Evolutionary conservation across 2,797 vertebrate species (phyloP).

Genomic region (Lepus townsendii): DNA sequence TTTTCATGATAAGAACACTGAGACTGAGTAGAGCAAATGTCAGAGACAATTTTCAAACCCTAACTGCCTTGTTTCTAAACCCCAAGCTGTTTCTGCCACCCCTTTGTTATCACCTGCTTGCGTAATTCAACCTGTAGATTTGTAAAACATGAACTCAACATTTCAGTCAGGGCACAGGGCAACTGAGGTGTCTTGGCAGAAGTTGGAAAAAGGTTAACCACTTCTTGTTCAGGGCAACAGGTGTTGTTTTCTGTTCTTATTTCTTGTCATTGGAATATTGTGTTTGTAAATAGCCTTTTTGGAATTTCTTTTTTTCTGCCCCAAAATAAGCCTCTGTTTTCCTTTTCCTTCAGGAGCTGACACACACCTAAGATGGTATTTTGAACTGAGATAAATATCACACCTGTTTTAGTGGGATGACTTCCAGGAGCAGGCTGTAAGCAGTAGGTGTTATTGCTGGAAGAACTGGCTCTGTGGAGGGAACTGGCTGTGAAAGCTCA

Average conservation of each 20-base stretch:
- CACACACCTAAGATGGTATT: slow-evolving; percentile 27
- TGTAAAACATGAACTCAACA: slow-evolving; percentile 4
- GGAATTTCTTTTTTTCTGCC: slow-evolving; percentile 15
- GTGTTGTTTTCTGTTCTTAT: slow-evolving; percentile 40
- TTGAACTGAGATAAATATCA: slow-evolving; percentile 63
- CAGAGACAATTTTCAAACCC: slow-evolving; percentile 7
- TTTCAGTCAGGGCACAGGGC: slow-evolving; percentile 17
- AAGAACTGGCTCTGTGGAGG: not conserved
- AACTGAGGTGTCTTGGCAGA: slow-evolving; percentile 19
- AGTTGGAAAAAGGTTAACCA: slow-evolving; percentile 14
- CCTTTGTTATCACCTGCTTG: not conserved
- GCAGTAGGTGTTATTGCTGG: slow-evolving; percentile 15
- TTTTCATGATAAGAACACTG: not conserved
- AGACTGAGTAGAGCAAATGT: slow-evolving; percentile 52
- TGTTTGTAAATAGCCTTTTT: slow-evolving; percentile 68
- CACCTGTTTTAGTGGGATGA: slow-evolving; percentile 66
- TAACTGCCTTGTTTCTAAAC: slow-evolving; percentile 26
- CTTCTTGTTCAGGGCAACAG: slow-evolving; percentile 56
- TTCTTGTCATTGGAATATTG: slow-evolving; percentile 61
- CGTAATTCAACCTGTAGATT: not conserved
- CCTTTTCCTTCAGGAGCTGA: slow-evolving; percentile 69
- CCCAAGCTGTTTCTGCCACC: not conserved
- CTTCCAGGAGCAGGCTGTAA: slow-evolving; percentile 64
- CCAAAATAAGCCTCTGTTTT: slow-evolving; percentile 66
- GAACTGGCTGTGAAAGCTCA: not conserved